phyloP scores from a whole-genome alignment of 37 sponge, comb jelly and placozoan species.

The Ephydatia muelleri region DNA sequence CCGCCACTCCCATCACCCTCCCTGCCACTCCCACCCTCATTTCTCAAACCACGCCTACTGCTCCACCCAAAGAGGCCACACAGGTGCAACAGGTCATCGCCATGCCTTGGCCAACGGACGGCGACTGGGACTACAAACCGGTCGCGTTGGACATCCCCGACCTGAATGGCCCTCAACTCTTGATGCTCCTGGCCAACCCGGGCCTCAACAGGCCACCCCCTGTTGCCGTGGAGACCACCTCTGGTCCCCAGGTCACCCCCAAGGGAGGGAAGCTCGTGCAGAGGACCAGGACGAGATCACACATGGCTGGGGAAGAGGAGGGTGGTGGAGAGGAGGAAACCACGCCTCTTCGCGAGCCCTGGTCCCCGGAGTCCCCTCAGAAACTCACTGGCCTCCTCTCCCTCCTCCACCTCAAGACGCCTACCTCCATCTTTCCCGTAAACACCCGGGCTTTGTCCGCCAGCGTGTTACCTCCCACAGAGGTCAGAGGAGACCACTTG shows the following conservation, averaged over 20 bases:
- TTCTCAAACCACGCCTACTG: no score
- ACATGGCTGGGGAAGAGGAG: no score
- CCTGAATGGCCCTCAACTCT: slow-evolving; percentile 20
- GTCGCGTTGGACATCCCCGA: slow-evolving; percentile 6
- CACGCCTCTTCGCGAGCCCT: not conserved
- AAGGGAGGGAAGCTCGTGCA: not conserved
- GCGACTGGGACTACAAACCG: not conserved
- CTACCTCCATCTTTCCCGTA: not conserved
- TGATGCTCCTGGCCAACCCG: slow-evolving; percentile 27
- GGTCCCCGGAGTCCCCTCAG: not conserved
- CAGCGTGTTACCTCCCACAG: not conserved
- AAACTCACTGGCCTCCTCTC: slow-evolving; percentile 46
- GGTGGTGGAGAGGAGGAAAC: not conserved
- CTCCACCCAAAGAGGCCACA: no score
- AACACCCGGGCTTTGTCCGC: not conserved
- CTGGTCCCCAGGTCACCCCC: not conserved
- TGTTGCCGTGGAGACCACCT: not conserved
- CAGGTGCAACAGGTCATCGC: no score
- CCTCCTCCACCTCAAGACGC: slow-evolving; percentile 15
- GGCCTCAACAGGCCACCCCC: slow-evolving; percentile 4
- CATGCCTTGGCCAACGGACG: no score
- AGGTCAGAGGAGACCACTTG: not conserved
- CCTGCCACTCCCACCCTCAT: no score
- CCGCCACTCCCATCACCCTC: no score
- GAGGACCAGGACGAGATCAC: no score